Base-by-base conservation (phyloP, 2,113 vertebrate genomes). In the Chaenogobius annularis region DNA sequence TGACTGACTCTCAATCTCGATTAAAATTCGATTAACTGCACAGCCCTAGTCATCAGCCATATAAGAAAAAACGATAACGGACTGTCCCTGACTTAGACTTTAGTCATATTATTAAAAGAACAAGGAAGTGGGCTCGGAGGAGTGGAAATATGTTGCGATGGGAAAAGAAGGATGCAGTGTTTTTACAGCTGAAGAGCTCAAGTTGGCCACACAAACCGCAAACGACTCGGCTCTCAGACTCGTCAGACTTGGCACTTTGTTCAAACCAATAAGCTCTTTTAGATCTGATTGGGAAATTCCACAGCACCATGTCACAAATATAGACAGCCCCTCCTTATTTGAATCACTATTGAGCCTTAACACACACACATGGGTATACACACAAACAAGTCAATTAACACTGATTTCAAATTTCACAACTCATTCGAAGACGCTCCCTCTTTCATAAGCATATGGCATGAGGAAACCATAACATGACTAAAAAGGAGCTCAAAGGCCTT, bases 241-340 rank as follows among this genome's bases (percentile, higher is more conserved):
- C 37, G 19, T 23, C 31, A 64, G 48, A 50, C 43, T 54, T 26
- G 19, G 66, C 61, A 70, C 72, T 72, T 56, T 66, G 73, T 80
- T 87, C 68, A 80, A 84, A 77, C 79, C 74, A 79, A 71, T 73
- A 83, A 77, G 74, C 74, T 76, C 63, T 66, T 82, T 86, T 81
- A 65, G 50, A 77, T 80, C 58, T 69, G 76, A 88, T 68, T 78
- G 83, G 73, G 79, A 87, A 85, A 86, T 87, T 87, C 80, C 83
- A 77, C 79, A 88, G 61, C 31, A 48, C 47, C 68, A 63, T 62
- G 76, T 79, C 80, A 78, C 75, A 72, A 68, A 72, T n/a, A 61
- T 54, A 85, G 1, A 83, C 76, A 63, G 52, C 69, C 74, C 68
- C 85, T 83, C 82, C 83, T 86, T 40, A 61, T 68, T 72, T 72